Base-by-base conservation (phyloP, 2,888 invertebrate genomes). In the Rhamnusium bicolor region DNA sequence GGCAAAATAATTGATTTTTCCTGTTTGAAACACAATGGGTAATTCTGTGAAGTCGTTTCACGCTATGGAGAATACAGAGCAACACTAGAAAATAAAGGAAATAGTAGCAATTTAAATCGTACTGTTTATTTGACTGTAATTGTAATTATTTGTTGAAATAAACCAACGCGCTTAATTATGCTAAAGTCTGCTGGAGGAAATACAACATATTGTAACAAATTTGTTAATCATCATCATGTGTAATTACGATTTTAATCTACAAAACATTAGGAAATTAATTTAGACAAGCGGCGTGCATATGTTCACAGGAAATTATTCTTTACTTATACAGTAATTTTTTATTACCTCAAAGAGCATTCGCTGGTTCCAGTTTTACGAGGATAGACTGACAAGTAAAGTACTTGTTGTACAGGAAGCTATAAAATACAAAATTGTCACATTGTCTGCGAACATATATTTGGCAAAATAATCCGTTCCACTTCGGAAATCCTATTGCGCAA, bases 1-100 rank as follows among this genome's bases (percentile, higher is more conserved):
- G 71, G 61, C 71, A 67, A 73, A 73, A 76, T 73, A 76, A 76
- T 76, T 73, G 75, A 76, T 76, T 76, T 75, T 73, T 76, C 73
- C 73, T 76, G 71, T 66, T 58, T 18, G 66, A 69, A 71, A 74
- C 71, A 71, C 75, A 76, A 76, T 73, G 66, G 75, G 72, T 62
- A 66, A 72, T 72, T 72, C 70, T 66, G 69, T 72, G 54, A 68
- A 65, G 69, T 69, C 53, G 72, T 74, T 74, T 74, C 75, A 75
- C 75, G 71, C 62, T 67, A 56, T 70, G 67, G 56, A 46, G 47
- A 21, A 67, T 56, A 58, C 56, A 46, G 19, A 58, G 40, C 56
- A 47, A 40, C 51, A 49, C 51, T 29, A 46, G 14, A 21, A 46
- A 27, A 16, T 16, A 56, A 46, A 67, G 67, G 67, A 67, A 67